Evolutionary conservation across 2,113 vertebrate genomes (phyloP).

Genomic region (Sebastes fasciatus): DNA sequence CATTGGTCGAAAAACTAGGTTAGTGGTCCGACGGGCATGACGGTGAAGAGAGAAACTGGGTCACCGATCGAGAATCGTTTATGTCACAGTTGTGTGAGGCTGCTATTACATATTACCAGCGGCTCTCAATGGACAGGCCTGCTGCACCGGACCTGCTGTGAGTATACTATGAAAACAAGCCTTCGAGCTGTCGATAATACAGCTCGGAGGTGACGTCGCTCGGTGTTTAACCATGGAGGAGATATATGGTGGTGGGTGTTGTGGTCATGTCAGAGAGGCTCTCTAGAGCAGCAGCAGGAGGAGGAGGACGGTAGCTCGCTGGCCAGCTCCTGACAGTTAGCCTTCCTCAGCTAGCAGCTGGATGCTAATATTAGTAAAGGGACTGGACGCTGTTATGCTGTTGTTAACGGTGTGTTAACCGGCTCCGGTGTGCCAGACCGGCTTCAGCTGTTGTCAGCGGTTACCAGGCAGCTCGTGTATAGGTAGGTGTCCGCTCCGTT

Average conservation of each 20-base stretch:
- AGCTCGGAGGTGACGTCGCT: constrained; percentile 1
- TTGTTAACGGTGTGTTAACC: background rate
- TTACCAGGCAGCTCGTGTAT: background rate
- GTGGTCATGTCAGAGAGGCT: constrained; percentile 74
- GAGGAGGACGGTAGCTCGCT: constrained; percentile 59
- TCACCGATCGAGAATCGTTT: constrained; percentile 85
- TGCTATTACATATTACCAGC: constrained; percentile 53
- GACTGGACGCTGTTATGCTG: background rate
- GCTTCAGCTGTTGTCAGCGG: background rate
- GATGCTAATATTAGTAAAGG: constrained; percentile 60
- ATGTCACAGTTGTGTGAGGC: constrained; percentile 81
- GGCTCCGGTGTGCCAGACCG: no score
- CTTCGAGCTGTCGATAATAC: background rate
- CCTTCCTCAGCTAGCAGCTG: constrained; percentile 49
- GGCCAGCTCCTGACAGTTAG: constrained; percentile 70
- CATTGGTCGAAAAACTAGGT: constrained; percentile 86
- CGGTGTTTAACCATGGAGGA: constrained; percentile 33
- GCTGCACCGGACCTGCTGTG: constrained; percentile 48
- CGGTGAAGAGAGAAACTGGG: constrained; percentile 85
- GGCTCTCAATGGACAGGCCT: constrained; percentile 59
- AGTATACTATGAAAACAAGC: constrained; percentile 57
- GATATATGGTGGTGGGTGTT: constrained; percentile 64
- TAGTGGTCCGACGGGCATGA: constrained; percentile 86
- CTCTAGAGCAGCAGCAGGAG: constrained; percentile 59
- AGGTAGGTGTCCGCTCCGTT: constrained; percentile 1